Base-by-base conservation (phyloP, 2,797 vertebrate genomes). In the Pseudochirops corinnae region DNA sequence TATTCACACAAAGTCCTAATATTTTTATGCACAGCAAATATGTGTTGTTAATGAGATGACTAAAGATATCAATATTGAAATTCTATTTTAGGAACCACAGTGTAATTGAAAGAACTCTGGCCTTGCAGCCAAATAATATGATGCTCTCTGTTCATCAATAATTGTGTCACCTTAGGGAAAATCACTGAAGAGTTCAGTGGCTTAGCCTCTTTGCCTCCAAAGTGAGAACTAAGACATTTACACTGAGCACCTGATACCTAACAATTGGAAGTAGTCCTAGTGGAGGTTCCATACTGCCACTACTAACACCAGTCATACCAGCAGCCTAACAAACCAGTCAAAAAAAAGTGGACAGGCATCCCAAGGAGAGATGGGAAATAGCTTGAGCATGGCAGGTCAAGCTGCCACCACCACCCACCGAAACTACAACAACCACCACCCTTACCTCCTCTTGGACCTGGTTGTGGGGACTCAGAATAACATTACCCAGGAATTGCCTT, bases 21-120 rank as follows among this genome's bases (percentile, higher is more conserved):
- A 93, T 96, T 56, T 92, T 53, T 39, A 74, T 55, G 94, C 95
- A 92, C 94, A 94, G 93, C 93, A 92, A 55, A 62, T 93, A 6
- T 28, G 95, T 50, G 4, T 92, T 82, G 92, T 91, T 92, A 94
- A 87, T 92, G 21, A 26, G 82, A 50, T 57, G 5, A 24, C 33
- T 95, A 55, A 26, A 91, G 33, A 90, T n/a, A 93, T 50, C 91
- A 93, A 93, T 52, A 55, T 28, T 92, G 53, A 93, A 87, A 57
- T 94, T 90, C 50, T 13, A 91, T 12, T 93, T 93, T 39, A 57
- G 13, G 90, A 95, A 82, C 31, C 60, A 82, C n/a, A 82, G n/a
- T 21, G 18, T 24, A 39, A 82, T 21, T 46, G n/a, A 21, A 82
- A 39, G 67, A 82, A 39, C n/a, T 39, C n/a, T 82, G n/a, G 6